Evolutionary conservation across 2,888 invertebrate genomes (phyloP).

Genomic region (Ophioninae sp.): DNA sequence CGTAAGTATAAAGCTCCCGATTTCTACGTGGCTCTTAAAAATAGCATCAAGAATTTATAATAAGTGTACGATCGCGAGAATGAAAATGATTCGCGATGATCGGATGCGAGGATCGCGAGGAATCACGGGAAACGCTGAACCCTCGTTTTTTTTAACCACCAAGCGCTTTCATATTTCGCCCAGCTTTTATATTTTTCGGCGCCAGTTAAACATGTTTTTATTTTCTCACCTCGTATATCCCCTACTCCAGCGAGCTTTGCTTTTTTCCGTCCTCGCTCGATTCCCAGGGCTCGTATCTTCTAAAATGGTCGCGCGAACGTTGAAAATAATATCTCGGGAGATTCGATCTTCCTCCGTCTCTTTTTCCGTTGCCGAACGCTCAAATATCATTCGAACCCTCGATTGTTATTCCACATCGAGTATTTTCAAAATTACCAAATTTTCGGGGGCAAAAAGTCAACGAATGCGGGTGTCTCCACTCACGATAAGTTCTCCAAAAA

Average conservation of each 20-base stretch:
- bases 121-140: conserved; percentile 22
- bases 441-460: too few relatives aligned
- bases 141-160: conserved; percentile 23
- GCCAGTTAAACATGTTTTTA: conserved; percentile 37
- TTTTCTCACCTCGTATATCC: conserved; percentile 15
- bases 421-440: background rate
- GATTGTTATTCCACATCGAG: background rate
- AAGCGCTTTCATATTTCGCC: background rate
- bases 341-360: conserved; percentile 25
- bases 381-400: background rate
- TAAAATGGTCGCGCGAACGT: conserved; percentile 77
- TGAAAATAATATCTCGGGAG: conserved; percentile 35
- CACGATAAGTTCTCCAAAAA: too few relatives aligned
- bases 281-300: conserved; percentile 77
- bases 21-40: conserved; percentile 5
- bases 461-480: too few relatives aligned
- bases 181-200: conserved; percentile 46
- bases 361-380: background rate
- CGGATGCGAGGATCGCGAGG: background rate
- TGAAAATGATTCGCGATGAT: conserved; percentile 30
- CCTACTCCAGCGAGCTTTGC: background rate
- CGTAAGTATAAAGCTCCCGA: background rate
- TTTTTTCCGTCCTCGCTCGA: conserved; percentile 66
- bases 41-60: background rate
- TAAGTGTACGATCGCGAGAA: conserved; percentile 21